Percentiles rank a stretch among this genome's conserved stretches.
Conservation (phyloP, 2,113 vertebrate species). For the Serinus canaria region DNA sequence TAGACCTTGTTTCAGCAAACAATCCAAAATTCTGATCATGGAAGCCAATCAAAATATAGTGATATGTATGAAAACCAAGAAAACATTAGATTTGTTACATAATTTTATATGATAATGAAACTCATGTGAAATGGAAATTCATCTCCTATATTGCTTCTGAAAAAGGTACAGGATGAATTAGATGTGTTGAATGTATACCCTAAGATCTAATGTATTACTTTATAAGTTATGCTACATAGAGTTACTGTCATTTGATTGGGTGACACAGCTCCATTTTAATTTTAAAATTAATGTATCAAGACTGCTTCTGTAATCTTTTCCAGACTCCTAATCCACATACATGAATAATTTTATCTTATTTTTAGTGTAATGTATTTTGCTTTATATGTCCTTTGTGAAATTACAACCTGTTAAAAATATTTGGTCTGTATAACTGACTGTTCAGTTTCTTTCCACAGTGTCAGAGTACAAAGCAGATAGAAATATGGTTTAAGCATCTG, state of each 20-base stretch:
- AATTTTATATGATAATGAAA: background rate
- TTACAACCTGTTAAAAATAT: background rate
- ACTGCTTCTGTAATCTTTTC: background rate
- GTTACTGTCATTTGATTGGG: background rate
- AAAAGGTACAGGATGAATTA: background rate
- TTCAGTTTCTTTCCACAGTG: background rate
- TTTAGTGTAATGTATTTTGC: background rate
- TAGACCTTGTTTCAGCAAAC: background rate
- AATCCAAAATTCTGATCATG: background rate
- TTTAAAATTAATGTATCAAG: background rate
- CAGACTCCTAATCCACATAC: background rate
- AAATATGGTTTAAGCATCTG: background rate
- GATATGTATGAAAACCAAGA: background rate
- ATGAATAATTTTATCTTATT: background rate
- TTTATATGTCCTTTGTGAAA: background rate
- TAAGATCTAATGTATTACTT: background rate
- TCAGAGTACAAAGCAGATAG: background rate
- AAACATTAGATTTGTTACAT: background rate
- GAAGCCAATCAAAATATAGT: background rate
- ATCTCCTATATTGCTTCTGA: background rate
- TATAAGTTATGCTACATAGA: background rate
- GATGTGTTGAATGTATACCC: background rate
- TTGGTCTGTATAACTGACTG: background rate
- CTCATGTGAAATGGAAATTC: background rate
- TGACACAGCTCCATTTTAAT: background rate